Percentiles rank a stretch among this genome's conserved stretches.
phyloP scores from a whole-genome alignment of 1,140 invertebrate species.

The Apocrypta bakeri region DNA sequence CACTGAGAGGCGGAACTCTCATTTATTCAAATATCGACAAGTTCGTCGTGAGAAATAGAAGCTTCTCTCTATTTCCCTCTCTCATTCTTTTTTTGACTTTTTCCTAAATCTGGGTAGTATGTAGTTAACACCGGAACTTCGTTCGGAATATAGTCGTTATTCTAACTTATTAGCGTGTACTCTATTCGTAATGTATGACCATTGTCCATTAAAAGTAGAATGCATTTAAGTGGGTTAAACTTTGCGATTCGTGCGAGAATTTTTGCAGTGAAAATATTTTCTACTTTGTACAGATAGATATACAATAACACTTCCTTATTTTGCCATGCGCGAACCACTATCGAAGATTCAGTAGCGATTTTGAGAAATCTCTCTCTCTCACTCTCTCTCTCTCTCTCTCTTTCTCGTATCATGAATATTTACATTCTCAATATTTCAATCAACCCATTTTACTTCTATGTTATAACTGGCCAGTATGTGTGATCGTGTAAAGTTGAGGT shows the following conservation, averaged over 20 bases:
- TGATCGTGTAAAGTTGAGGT: too few relatives aligned
- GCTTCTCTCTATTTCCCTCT: too few relatives aligned
- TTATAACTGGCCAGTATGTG: too few relatives aligned
- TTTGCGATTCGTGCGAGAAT: too few relatives aligned
- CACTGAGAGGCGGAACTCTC: not conserved
- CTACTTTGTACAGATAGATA: too few relatives aligned
- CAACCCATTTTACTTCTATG: not conserved
- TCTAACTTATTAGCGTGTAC: not conserved
- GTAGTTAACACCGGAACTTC: not conserved
- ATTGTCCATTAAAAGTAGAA: too few relatives aligned
- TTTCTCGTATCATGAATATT: not conserved
- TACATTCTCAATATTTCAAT: not conserved
- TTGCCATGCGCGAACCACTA: not conserved
- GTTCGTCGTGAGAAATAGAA: not conserved
- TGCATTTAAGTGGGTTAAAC: not conserved
- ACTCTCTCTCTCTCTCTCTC: too few relatives aligned
- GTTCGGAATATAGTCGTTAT: not conserved
- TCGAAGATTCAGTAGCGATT: not conserved
- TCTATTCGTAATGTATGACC: not conserved
- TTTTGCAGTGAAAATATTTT: too few relatives aligned
- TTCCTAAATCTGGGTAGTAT: not conserved
- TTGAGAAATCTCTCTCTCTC: not conserved
- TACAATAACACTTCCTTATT: too few relatives aligned
- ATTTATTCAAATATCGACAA: conserved; percentile 6
- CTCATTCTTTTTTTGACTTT: not conserved